Conservation (phyloP, 2,797 vertebrate genomes). For the Chelidonichthys spinosus region DNA sequence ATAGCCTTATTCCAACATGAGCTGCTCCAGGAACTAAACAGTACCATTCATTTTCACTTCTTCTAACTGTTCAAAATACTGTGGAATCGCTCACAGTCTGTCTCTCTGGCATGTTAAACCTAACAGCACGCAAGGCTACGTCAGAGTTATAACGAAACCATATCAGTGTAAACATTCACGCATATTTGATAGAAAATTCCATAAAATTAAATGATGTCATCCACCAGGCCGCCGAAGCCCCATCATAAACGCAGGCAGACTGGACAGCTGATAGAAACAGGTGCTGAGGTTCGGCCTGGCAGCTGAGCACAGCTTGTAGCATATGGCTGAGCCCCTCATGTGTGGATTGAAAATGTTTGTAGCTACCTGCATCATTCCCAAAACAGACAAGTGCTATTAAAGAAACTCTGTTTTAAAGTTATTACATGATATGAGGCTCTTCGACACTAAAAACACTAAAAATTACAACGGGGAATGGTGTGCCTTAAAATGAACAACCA, state of each 20-base stretch:
- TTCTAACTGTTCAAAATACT: not conserved
- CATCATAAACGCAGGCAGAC: slow-evolving; percentile 41
- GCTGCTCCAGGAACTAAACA: not conserved
- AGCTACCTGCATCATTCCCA: slow-evolving; percentile 61
- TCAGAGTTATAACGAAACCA: not conserved
- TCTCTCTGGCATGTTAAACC: slow-evolving; percentile 44
- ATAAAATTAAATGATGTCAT: slow-evolving; percentile 2
- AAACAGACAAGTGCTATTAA: slow-evolving; percentile 39
- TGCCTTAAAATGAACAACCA: not conserved
- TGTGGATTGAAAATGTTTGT: slow-evolving; percentile 48
- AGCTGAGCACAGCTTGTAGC: slow-evolving; percentile 70
- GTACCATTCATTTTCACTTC: not conserved
- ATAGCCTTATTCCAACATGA: not conserved
- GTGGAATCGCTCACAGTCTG: slow-evolving; percentile 46
- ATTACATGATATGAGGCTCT: not conserved
- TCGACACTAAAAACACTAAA: not conserved
- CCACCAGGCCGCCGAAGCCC: not conserved
- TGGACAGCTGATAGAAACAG: slow-evolving; percentile 76
- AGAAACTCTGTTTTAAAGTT: slow-evolving; percentile 16
- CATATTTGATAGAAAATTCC: not conserved
- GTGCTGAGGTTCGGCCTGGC: slow-evolving; percentile 62
- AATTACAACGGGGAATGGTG: not conserved
- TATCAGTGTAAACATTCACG: not conserved
- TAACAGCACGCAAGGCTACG: not conserved
- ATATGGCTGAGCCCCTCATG: slow-evolving; percentile 62